phyloP scores from a whole-genome alignment of 1,140 invertebrate species.

The Mesaphorura yosii region DNA sequence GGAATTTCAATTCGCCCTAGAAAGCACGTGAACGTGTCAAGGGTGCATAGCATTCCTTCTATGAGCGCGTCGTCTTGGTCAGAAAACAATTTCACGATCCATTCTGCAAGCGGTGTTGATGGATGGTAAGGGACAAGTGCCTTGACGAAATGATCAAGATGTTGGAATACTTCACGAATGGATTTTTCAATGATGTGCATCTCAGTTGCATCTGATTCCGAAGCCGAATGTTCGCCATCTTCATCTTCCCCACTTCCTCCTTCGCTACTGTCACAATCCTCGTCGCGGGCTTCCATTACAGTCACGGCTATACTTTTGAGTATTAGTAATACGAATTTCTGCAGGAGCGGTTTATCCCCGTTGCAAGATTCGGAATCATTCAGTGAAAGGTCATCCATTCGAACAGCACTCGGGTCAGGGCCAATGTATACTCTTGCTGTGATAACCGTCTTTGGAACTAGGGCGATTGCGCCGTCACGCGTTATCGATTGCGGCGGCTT shows the following conservation, averaged over 20 bases:
- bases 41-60: slow-evolving; percentile 80
- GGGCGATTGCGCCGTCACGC: background rate
- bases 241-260: slow-evolving; percentile 41
- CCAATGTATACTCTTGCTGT: slow-evolving; percentile 22
- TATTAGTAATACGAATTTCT: slow-evolving; percentile 71
- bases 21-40: slow-evolving; percentile 72
- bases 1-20: slow-evolving; percentile 61
- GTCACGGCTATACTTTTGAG: slow-evolving; percentile 79
- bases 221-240: background rate
- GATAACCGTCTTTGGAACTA: background rate
- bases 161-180: slow-evolving; percentile 58
- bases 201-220: slow-evolving; percentile 52
- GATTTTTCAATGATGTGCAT: slow-evolving; percentile 76
- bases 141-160: slow-evolving; percentile 70
- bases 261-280: slow-evolving; percentile 54
- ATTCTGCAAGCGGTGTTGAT: slow-evolving; percentile 71
- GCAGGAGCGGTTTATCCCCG: slow-evolving; percentile 54
- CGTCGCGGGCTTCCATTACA: slow-evolving; percentile 62
- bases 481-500: background rate
- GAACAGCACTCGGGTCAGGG: slow-evolving; percentile 9
- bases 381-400: slow-evolving; percentile 1
- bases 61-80: slow-evolving; percentile 84
- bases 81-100: slow-evolving; percentile 72
- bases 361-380: slow-evolving; percentile 15
- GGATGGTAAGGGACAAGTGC: slow-evolving; percentile 69